Conservation (phyloP, 1,140 invertebrate genomes). For the Drosophila subpulchrella region DNA sequence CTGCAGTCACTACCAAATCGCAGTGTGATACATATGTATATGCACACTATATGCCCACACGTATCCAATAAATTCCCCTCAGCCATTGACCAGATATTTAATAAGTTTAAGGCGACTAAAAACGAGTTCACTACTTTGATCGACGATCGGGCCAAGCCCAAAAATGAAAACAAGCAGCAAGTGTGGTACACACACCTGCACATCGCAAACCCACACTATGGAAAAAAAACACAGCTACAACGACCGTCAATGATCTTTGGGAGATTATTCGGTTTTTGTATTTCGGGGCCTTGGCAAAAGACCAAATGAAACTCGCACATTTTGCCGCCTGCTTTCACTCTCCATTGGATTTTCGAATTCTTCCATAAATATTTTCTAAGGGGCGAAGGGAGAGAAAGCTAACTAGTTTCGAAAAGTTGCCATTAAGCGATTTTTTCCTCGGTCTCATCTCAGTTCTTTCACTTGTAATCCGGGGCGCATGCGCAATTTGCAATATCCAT, state of each 20-base stretch:
- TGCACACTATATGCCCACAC: conserved; percentile 12
- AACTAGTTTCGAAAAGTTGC: conserved; percentile 43
- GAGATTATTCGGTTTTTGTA: conserved; percentile 5
- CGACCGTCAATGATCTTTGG: conserved; percentile 63
- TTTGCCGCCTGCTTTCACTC: conserved; percentile 72
- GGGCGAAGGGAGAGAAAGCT: conserved; percentile 13
- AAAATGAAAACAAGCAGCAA: conserved; percentile 32
- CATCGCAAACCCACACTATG: neutral
- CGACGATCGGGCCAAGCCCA: conserved; percentile 44
- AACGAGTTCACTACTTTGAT: conserved; percentile 45
- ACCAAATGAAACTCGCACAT: conserved; percentile 61
- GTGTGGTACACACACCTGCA: conserved; percentile 9
- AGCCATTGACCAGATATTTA: conserved; percentile 16
- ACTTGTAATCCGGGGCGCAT: conserved; percentile 53
- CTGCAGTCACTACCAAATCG: neutral
- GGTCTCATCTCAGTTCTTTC: conserved; percentile 8
- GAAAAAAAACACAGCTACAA: conserved; percentile 35
- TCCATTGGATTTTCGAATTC: conserved; percentile 64
- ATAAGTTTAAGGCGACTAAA: conserved; percentile 22
- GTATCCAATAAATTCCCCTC: conserved; percentile 10
- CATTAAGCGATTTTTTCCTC: conserved; percentile 31
- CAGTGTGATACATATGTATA: neutral
- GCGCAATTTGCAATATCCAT: conserved; percentile 50
- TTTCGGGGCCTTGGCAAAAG: conserved; percentile 15
- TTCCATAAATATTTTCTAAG: conserved; percentile 45